phyloP scores from a whole-genome alignment of 2,113 vertebrate genomes.

The Procavia capensis region DNA sequence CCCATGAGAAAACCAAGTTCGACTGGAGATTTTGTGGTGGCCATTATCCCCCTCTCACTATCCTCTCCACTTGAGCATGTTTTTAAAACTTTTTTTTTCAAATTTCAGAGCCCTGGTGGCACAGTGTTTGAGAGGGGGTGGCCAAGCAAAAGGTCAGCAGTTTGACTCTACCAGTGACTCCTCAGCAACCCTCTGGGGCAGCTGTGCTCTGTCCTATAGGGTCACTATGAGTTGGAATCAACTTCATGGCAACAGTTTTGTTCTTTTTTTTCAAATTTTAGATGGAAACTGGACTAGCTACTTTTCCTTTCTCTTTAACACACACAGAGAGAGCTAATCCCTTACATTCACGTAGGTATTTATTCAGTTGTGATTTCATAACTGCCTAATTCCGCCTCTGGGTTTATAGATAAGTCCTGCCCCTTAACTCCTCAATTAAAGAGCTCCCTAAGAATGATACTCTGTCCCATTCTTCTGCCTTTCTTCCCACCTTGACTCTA shows the following conservation, averaged over 20 bases:
- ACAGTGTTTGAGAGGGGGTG: no score
- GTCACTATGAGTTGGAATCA: no score
- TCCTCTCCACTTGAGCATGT: background rate
- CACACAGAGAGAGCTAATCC: background rate
- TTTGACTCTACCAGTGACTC: no score
- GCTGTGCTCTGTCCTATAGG: no score
- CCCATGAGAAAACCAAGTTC: background rate
- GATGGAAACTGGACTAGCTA: background rate
- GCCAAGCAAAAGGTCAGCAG: no score
- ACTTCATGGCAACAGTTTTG: no score
- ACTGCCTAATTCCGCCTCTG: background rate
- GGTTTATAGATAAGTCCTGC: background rate
- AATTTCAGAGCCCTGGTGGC: no score
- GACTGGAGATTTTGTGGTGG: background rate
- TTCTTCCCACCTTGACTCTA: background rate
- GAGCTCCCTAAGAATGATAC: background rate
- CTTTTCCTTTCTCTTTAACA: background rate
- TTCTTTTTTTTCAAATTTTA: background rate
- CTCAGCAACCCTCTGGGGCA: no score
- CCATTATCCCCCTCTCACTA: background rate
- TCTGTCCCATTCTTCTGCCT: background rate
- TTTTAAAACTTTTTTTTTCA: constrained; percentile 14
- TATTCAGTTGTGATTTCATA: background rate
- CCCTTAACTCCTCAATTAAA: background rate
- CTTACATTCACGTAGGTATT: background rate